Conservation (phyloP, 2,113 vertebrate species). For the Serilophus lunatus region DNA sequence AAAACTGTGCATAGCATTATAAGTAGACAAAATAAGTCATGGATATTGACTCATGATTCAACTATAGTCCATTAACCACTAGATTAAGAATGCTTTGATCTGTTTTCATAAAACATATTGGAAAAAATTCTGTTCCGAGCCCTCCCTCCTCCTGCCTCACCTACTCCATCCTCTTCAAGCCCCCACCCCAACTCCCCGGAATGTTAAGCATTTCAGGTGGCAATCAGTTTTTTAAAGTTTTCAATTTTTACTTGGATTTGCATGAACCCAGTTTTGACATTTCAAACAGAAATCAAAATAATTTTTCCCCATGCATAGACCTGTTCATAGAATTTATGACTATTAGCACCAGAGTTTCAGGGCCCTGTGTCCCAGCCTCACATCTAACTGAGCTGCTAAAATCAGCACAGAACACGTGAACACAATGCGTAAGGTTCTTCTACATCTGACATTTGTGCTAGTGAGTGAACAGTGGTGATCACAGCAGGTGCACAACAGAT, state of each 20-base stretch:
- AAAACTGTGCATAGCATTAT: not conserved
- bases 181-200: fast-evolving
- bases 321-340: not conserved
- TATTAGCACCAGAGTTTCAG: not conserved
- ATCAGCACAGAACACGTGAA: not conserved
- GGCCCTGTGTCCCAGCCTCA: not conserved
- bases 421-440: not conserved
- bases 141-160: not conserved
- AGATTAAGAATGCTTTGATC: not conserved
- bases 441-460: not conserved
- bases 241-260: not conserved
- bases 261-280: not conserved
- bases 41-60: not conserved
- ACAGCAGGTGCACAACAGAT: not conserved
- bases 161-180: too few relatives aligned
- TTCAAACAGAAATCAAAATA: not conserved
- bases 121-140: not conserved
- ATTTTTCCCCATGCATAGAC: not conserved
- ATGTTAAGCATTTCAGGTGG: not conserved
- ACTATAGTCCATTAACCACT: not conserved
- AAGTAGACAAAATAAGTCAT: not conserved
- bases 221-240: not conserved
- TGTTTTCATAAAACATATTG: not conserved
- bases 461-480: not conserved
- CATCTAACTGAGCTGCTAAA: not conserved